Conservation (phyloP, 2,888 invertebrate genomes). For the Dicyrtoma fusca region DNA sequence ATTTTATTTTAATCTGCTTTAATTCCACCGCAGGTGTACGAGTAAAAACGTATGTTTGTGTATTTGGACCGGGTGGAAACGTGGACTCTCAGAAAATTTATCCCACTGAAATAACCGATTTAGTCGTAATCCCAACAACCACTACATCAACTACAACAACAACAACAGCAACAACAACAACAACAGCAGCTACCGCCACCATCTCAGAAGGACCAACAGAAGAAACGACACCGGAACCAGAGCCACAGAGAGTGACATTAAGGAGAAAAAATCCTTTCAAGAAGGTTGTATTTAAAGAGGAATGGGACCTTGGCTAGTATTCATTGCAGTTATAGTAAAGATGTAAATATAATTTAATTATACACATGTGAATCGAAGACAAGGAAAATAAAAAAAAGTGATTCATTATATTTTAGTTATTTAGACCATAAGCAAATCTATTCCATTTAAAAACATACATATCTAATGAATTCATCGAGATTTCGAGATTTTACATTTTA, state of each 20-base stretch:
- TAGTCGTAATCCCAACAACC: not conserved
- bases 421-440: too few relatives aligned
- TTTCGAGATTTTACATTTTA: too few relatives aligned
- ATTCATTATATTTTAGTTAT: too few relatives aligned
- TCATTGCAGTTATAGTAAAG: too few relatives aligned
- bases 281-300: conserved; percentile 2
- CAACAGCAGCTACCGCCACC: not conserved
- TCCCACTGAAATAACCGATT: not conserved
- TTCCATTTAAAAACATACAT: too few relatives aligned
- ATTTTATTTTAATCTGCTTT: not conserved
- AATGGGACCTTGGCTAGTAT: conserved; percentile 5
- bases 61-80: conserved; percentile 28
- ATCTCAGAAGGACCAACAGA: not conserved
- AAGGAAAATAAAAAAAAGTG: too few relatives aligned
- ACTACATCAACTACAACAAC: not conserved
- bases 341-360: too few relatives aligned
- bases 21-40: not conserved
- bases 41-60: conserved; percentile 18
- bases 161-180: not conserved
- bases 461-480: too few relatives aligned
- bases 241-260: not conserved
- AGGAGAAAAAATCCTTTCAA: conserved; percentile 18
- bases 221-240: not conserved
- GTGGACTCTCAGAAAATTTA: conserved; percentile 15
- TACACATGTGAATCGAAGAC: too few relatives aligned